phyloP scores from a whole-genome alignment of 2,113 vertebrate species.

The Indicator indicator region DNA sequence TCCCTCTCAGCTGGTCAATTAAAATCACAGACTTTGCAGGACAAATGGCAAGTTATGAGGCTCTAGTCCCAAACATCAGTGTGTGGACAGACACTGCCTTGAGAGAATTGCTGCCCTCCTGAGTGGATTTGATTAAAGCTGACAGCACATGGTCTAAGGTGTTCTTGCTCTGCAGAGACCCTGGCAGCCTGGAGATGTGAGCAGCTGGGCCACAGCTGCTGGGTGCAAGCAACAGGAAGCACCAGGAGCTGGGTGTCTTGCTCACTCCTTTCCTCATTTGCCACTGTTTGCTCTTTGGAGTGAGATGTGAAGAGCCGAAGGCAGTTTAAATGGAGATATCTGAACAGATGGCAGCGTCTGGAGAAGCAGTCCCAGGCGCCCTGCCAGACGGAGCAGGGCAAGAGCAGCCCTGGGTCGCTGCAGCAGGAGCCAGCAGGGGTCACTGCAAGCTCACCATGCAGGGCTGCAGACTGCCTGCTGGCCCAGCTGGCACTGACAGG shows the following conservation, averaged over 20 bases:
- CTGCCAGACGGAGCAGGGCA: accelerated
- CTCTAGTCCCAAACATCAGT: background rate
- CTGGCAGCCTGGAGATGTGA: background rate
- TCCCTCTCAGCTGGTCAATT: background rate
- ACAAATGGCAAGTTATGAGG: background rate
- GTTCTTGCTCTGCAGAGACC: background rate
- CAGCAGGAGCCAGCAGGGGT: background rate
- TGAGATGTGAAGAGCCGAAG: no score
- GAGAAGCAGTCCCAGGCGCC: accelerated
- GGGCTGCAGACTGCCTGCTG: no score
- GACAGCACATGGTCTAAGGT: background rate
- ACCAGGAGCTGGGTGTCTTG: background rate
- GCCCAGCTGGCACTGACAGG: accelerated
- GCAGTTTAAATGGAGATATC: background rate
- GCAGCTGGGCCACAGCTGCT: background rate
- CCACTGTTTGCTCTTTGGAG: background rate
- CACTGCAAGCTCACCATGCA: background rate
- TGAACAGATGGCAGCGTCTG: accelerated
- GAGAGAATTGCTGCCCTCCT: background rate
- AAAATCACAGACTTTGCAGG: background rate
- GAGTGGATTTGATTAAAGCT: background rate
- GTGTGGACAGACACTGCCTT: background rate
- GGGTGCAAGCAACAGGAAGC: background rate
- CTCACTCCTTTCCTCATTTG: background rate
- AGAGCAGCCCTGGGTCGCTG: accelerated